Evolutionary conservation across 2,113 vertebrate genomes (phyloP).

Genomic region (Poecile atricapillus): DNA sequence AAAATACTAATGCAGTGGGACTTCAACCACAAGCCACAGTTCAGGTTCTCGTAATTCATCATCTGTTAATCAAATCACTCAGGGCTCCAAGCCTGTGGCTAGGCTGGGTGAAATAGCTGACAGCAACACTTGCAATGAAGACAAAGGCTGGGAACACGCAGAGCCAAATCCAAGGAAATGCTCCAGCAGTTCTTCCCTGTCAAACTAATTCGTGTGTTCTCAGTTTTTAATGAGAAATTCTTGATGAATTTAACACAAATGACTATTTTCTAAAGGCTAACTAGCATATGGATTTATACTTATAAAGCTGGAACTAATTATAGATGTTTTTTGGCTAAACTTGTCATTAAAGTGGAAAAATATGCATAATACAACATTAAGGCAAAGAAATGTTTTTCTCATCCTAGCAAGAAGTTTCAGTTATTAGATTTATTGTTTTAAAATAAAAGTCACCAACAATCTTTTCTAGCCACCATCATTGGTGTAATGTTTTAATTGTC

Average conservation of each 20-base stretch:
- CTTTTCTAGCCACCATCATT: background rate
- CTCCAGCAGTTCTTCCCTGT: background rate
- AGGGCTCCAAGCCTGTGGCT: background rate
- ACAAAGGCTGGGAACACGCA: background rate
- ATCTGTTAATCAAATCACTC: background rate
- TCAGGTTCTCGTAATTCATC: background rate
- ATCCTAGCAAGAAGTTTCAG: background rate
- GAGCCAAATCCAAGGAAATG: background rate
- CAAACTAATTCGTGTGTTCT: background rate
- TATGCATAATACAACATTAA: background rate
- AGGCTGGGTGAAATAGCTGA: background rate
- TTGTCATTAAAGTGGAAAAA: background rate
- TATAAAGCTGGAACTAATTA: conserved; percentile 9
- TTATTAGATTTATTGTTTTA: background rate
- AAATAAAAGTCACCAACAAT: background rate
- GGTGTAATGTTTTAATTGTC: background rate
- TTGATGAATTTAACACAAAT: conserved; percentile 39
- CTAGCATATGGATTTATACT: background rate
- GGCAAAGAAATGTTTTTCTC: background rate
- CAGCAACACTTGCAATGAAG: background rate
- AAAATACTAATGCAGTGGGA: background rate
- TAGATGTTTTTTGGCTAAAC: background rate
- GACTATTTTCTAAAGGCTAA: background rate
- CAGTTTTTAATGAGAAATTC: background rate
- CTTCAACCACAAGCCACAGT: background rate